These are phyloP conservation scores for Drosophila nigromelanica DNA, from an alignment of 1,140 invertebrate genomes.

Conservation along the genomic window DNA sequence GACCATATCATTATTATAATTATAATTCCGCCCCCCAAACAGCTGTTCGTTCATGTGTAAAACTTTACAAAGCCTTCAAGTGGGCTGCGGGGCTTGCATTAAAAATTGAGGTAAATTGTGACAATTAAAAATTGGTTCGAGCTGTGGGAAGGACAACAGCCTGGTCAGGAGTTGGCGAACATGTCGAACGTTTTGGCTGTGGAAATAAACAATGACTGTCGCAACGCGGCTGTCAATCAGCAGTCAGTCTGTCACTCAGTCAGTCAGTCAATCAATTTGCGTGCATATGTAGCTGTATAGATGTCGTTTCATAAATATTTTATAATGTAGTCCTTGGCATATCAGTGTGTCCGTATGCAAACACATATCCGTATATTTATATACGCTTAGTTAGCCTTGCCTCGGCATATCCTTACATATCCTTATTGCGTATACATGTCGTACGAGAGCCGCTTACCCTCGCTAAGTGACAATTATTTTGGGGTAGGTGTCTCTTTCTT, in stretches of 20 bases:
- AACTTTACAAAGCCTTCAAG: constrained; percentile 4
- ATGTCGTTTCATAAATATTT: constrained; percentile 43
- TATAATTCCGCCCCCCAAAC: constrained; percentile 1
- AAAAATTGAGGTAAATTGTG: constrained; percentile 46
- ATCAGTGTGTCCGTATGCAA: not conserved
- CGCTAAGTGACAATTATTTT: constrained; percentile 57
- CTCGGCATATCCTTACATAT: not conserved
- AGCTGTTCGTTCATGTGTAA: constrained; percentile 23
- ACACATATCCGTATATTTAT: not conserved
- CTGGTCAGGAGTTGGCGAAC: not conserved
- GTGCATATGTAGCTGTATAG: constrained; percentile 29
- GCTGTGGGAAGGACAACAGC: constrained; percentile 28
- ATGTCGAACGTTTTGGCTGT: not conserved
- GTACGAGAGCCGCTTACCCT: constrained; percentile 20
- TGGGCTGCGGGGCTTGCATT: constrained; percentile 4
- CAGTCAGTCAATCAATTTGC: constrained; percentile 45
- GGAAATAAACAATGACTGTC: not conserved
- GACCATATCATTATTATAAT: constrained; percentile 5
- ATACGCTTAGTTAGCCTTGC: constrained; percentile 19
- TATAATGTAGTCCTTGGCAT: constrained; percentile 21
- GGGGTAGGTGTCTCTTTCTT: constrained; percentile 25
- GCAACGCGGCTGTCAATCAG: constrained; percentile 23
- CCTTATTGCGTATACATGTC: constrained; percentile 1
- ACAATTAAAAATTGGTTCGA: constrained; percentile 35
- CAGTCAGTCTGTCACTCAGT: constrained; percentile 18